phyloP scores from a whole-genome alignment of 37 sponge, comb jelly and placozoan species.

The Amphimedon queenslandica region DNA sequence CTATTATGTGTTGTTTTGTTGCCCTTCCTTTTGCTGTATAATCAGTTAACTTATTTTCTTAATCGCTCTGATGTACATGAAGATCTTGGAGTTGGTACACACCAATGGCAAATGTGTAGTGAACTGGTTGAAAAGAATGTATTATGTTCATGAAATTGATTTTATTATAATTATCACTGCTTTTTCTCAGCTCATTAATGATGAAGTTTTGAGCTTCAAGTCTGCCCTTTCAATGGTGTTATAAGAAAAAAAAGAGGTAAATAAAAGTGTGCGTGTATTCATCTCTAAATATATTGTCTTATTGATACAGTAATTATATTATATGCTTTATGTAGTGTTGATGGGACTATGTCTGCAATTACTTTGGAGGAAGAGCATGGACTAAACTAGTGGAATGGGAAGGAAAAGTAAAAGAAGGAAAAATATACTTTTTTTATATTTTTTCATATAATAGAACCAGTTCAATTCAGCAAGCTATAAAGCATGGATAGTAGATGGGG shows the following conservation, averaged over 20 bases:
- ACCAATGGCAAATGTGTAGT: no score
- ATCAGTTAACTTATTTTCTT: neutral
- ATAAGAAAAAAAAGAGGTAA: conserved; percentile 26
- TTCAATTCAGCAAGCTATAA: conserved; percentile 11
- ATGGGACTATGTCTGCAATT: conserved; percentile 72
- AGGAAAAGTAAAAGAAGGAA: conserved; percentile 22
- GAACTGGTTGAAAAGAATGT: no score
- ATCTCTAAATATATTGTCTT: no score
- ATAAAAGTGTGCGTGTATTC: no score
- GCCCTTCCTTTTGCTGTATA: neutral
- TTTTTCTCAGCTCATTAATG: no score
- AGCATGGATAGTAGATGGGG: conserved; percentile 32
- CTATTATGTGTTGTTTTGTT: no score
- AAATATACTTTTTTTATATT: neutral
- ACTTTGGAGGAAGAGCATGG: no score
- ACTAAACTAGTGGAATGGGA: no score
- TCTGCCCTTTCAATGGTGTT: no score
- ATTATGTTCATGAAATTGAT: conserved; percentile 50
- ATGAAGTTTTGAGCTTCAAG: no score
- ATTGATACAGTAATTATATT: no score
- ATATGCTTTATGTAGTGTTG: conserved; percentile 23
- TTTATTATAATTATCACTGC: no score
- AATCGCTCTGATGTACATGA: neutral
- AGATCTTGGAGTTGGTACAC: neutral
- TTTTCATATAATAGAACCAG: neutral